Conservation (phyloP, 1,140 invertebrate genomes). For the Manduca sexta region DNA sequence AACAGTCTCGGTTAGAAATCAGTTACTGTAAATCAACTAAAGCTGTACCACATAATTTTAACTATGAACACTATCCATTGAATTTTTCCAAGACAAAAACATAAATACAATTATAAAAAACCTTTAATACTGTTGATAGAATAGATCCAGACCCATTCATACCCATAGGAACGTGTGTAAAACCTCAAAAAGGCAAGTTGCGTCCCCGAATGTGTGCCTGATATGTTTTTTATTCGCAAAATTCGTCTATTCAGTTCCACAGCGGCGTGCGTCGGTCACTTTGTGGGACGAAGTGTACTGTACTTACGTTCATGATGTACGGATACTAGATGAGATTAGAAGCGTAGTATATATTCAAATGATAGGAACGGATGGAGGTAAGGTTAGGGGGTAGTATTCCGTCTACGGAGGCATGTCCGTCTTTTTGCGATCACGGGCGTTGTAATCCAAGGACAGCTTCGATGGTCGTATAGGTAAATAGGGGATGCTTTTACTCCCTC, state of each 20-base stretch:
- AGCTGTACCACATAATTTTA: no score
- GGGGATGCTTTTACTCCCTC: no score
- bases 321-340: conserved; percentile 3
- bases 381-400: neutral
- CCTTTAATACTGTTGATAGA: neutral
- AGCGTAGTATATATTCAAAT: neutral
- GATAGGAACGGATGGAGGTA: no score
- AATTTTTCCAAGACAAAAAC: no score
- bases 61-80: no score
- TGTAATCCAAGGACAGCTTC: no score
- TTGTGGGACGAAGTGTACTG: conserved; percentile 26
- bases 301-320: neutral
- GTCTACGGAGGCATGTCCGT: no score
- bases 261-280: conserved; percentile 44
- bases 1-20: no score
- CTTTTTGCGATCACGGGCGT: no score
- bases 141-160: neutral
- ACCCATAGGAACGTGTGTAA: conserved; percentile 11
- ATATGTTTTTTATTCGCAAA: conserved; percentile 43
- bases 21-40: no score
- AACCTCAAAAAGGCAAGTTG: conserved; percentile 28
- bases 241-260: conserved; percentile 33
- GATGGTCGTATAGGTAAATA: no score
- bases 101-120: no score
- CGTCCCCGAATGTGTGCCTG: conserved; percentile 11